phyloP scores from a whole-genome alignment of 2,888 invertebrate species.

The Bibio marci region DNA sequence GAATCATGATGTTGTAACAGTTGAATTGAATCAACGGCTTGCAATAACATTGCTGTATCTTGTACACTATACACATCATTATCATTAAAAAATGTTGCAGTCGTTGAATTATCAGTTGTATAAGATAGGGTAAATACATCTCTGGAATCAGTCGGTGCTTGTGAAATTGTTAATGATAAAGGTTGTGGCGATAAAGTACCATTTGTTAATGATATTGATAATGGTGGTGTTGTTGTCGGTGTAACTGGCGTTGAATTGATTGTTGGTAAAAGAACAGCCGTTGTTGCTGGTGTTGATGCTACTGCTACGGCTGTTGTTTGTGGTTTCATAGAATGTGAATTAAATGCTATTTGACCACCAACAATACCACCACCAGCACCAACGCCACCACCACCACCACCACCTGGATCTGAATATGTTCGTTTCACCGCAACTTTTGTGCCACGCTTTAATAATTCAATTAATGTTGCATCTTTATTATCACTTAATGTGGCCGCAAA shows the following conservation, averaged over 20 bases:
- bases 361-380: too few relatives aligned
- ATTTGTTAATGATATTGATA: slow-evolving; percentile 20
- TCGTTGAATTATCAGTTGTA: slow-evolving; percentile 41
- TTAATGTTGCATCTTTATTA: slow-evolving; percentile 57
- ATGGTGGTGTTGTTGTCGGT: slow-evolving; percentile 33
- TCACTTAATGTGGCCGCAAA: slow-evolving; percentile 14
- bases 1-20: slow-evolving; percentile 41
- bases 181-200: slow-evolving; percentile 16
- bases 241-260: slow-evolving; percentile 23
- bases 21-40: slow-evolving; percentile 47
- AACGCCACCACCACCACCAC: too few relatives aligned
- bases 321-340: neutral
- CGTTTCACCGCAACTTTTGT: slow-evolving; percentile 55
- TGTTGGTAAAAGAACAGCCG: slow-evolving; percentile 23
- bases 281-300: slow-evolving; percentile 15
- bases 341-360: slow-evolving; percentile 9
- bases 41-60: slow-evolving; percentile 46
- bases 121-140: slow-evolving; percentile 41
- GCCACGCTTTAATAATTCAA: slow-evolving; percentile 58
- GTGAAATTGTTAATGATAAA: slow-evolving; percentile 25
- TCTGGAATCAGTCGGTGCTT: slow-evolving; percentile 28
- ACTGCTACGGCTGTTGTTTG: neutral
- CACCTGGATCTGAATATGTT: slow-evolving; percentile 40
- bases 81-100: slow-evolving; percentile 39
- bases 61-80: slow-evolving; percentile 64